A percentile compares a stretch with the other conserved stretches of the same genome.
These are phyloP conservation scores for Tragulus kanchil DNA, from an alignment of 2,113 vertebrate species.

Conservation along the genomic window DNA sequence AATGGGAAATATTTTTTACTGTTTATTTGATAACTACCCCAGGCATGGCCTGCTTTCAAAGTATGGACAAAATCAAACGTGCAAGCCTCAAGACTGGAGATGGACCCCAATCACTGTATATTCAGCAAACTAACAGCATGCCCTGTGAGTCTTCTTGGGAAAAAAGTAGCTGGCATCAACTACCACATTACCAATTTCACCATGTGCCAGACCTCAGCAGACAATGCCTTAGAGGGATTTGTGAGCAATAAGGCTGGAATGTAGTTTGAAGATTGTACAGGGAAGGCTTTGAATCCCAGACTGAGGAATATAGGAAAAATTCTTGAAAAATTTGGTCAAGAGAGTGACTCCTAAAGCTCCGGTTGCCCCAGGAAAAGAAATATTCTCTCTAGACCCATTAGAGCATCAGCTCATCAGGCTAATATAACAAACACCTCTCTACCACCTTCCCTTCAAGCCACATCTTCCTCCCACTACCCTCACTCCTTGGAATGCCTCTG, in stretches of 20 bases:
- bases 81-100: not conserved
- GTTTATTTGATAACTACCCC: not conserved
- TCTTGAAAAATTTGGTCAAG: not conserved
- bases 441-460: not conserved
- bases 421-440: not conserved
- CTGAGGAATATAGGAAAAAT: not conserved
- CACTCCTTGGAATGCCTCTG: not conserved
- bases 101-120: not conserved
- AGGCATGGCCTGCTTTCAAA: not conserved
- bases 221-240: not conserved
- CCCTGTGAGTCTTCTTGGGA: not conserved
- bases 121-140: not conserved
- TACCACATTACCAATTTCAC: not conserved
- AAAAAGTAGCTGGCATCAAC: not conserved
- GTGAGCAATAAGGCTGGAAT: not conserved
- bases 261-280: not conserved
- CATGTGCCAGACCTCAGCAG: not conserved
- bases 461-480: not conserved
- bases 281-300: not conserved
- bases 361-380: not conserved
- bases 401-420: not conserved
- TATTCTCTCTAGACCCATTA: not conserved
- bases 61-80: not conserved
- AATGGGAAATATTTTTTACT: not conserved
- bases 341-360: not conserved